These are phyloP conservation scores for Synergus umbraculus DNA, from an alignment of 2,888 invertebrate species.

Conservation along the genomic window DNA sequence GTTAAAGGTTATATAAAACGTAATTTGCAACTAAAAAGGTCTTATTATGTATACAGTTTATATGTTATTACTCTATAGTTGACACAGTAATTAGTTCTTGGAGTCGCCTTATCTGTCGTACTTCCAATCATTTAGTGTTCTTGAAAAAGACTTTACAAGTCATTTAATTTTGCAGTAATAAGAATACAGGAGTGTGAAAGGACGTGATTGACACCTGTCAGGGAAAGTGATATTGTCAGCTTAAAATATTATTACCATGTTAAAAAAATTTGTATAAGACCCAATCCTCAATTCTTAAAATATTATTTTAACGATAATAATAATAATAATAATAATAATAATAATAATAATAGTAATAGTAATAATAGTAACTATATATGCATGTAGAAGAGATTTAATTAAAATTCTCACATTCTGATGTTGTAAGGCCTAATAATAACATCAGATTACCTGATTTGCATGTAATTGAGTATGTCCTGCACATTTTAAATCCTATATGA, in stretches of 20 bases:
- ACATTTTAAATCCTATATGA: background rate
- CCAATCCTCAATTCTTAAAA: background rate
- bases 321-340: too few species aligned
- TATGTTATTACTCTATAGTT: slow-evolving; percentile 21
- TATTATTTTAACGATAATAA: too few species aligned
- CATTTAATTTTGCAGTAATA: slow-evolving; percentile 1
- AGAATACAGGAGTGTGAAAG: slow-evolving; percentile 17
- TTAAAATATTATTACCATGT: background rate
- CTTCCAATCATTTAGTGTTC: slow-evolving; percentile 9
- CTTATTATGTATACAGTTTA: slow-evolving; percentile 3
- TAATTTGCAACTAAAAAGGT: slow-evolving; percentile 1
- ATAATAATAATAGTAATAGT: too few species aligned
- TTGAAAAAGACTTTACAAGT: slow-evolving; percentile 27
- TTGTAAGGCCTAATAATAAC: background rate
- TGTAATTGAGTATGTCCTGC: background rate
- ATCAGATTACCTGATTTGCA: background rate
- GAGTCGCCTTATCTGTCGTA: slow-evolving; percentile 16
- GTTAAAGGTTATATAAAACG: background rate
- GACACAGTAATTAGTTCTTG: slow-evolving; percentile 30
- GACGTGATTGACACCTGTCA: slow-evolving; percentile 19
- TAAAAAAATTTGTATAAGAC: slow-evolving; percentile 2
- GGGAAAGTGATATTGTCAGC: slow-evolving; percentile 10
- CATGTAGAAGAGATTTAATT: background rate
- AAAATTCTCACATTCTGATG: background rate
- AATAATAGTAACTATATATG: too few species aligned